Conservation (phyloP, 2,797 vertebrate species). For the Cossypha heuglini region DNA sequence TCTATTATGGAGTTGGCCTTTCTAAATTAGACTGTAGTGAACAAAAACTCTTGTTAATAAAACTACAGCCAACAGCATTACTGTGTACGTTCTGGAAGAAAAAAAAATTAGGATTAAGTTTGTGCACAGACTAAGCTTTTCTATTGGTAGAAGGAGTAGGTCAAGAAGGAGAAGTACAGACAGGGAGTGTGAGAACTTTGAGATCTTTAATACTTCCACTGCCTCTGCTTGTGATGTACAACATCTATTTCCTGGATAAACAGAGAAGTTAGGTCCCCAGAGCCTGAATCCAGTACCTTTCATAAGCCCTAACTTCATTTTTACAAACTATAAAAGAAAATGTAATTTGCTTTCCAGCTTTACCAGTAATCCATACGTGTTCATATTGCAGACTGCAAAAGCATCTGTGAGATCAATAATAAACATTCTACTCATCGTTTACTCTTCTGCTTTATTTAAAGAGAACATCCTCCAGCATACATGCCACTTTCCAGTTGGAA, state of each 20-base stretch:
- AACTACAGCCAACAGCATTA: background rate
- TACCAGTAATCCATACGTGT: slow-evolving; percentile 57
- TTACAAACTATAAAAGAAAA: slow-evolving; percentile 61
- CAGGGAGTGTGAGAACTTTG: background rate
- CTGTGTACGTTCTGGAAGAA: background rate
- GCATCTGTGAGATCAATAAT: slow-evolving; percentile 49
- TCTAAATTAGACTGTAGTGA: background rate
- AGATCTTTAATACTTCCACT: slow-evolving; percentile 38
- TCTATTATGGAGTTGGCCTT: background rate
- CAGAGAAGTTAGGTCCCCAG: slow-evolving; percentile 39
- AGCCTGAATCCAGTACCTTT: slow-evolving; percentile 46
- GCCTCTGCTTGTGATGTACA: slow-evolving; percentile 53
- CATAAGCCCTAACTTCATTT: slow-evolving; percentile 67
- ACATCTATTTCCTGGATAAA: slow-evolving; percentile 56
- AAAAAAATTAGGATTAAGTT: background rate
- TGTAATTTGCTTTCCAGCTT: slow-evolving; percentile 55
- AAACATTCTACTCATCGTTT: background rate
- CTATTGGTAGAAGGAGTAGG: background rate
- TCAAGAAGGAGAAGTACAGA: background rate
- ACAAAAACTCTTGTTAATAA: background rate
- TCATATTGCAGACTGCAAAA: slow-evolving; percentile 46
- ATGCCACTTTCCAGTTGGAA: background rate
- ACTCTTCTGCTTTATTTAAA: slow-evolving; percentile 21
- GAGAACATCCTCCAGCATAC: background rate
- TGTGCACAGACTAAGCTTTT: background rate